Base-by-base conservation (phyloP, 2,888 invertebrate species). In the Andrena haemorrhoa region DNA sequence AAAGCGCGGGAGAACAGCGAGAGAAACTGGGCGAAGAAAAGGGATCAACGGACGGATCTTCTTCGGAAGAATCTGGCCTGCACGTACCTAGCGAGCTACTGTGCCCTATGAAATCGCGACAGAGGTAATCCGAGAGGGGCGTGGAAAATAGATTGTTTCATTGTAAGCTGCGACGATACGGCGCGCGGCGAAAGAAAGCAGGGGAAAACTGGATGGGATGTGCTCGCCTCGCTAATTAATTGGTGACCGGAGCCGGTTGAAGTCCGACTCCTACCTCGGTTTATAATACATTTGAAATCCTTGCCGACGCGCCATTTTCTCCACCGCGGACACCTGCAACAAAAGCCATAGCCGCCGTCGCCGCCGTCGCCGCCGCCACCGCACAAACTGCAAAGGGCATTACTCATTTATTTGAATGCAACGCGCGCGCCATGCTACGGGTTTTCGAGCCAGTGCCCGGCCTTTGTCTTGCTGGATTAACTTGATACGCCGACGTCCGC, bases 331-430 rank as follows among this genome's bases (percentile, higher is more conserved):
- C 80, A 66, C 66, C 75, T 47, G 68, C 71, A 53, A 82, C 78
- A 84, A 86, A 80, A 76, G 79, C 63, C 33, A n/a, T 12, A 8
- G 16, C 0, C 23, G 10, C 49, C 10, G 69, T 65, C 23, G 31
- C 47, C 47, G 16, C 23, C n/a, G n/a, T n/a, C n/a, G n/a, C n/a
- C n/a, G n/a, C n/a, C 20, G 12, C 20, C 4, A 41, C 31, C 63
- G 60, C 49, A 81, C 76, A 75, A 85, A 85, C 83, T 82, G 82
- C 71, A 85, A 78, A 85, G 75, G 79, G 79, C 73, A 84, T 86
- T 86, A 81, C 81, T 83, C 85, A 81, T 86, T 83, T 86, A 82
- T 86, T 86, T 70, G 82, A 86, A 83, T 79, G 75, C 78, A 69
- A 53, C 56, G 63, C 64, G 60, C 68, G 66, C 64, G 47, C 16